A percentile compares a stretch with the other conserved stretches of the same genome.
phyloP scores from a whole-genome alignment of 53 echinoderm and acorn worm species.

The Luidia sarsii region DNA sequence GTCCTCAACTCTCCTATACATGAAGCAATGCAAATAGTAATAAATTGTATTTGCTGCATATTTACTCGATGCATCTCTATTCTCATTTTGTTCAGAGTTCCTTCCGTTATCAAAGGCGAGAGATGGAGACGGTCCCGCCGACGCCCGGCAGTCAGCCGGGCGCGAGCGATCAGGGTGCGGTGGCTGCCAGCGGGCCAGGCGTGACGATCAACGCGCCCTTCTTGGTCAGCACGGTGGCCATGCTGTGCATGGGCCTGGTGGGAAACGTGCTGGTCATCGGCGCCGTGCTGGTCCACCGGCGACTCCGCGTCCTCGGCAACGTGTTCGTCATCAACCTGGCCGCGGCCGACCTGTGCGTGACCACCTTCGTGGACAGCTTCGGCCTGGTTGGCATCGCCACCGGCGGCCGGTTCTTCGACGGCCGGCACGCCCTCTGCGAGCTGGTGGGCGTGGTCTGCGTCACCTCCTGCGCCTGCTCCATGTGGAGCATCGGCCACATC shows the following conservation, averaged over 20 bases:
- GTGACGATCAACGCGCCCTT: slow-evolving; percentile 55
- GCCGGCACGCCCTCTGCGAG: slow-evolving; percentile 63
- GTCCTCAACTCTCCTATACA: too few relatives aligned
- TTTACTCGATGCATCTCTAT: too few relatives aligned
- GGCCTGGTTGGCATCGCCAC: slow-evolving; percentile 68
- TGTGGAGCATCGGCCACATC: slow-evolving; percentile 82
- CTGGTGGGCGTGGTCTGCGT: slow-evolving; percentile 75
- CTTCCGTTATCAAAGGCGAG: too few relatives aligned
- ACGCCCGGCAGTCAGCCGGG: background rate
- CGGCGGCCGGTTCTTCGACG: slow-evolving; percentile 63
- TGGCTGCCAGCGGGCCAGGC: slow-evolving; percentile 23
- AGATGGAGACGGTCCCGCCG: background rate
- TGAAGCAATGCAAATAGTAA: too few relatives aligned
- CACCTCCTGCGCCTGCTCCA: slow-evolving; percentile 81
- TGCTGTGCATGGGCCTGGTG: slow-evolving; percentile 59
- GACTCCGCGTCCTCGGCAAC: slow-evolving; percentile 67
- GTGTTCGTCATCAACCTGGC: slow-evolving; percentile 86
- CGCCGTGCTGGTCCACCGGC: slow-evolving; percentile 66
- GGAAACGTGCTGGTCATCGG: slow-evolving; percentile 82
- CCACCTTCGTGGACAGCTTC: slow-evolving; percentile 74
- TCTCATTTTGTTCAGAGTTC: too few relatives aligned
- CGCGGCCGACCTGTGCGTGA: slow-evolving; percentile 73
- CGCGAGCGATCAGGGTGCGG: background rate
- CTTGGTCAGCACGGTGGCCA: slow-evolving; percentile 55
- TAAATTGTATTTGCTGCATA: too few relatives aligned